These are phyloP conservation scores for Gobius niger DNA, from an alignment of 2,113 vertebrate genomes.

Conservation along the genomic window DNA sequence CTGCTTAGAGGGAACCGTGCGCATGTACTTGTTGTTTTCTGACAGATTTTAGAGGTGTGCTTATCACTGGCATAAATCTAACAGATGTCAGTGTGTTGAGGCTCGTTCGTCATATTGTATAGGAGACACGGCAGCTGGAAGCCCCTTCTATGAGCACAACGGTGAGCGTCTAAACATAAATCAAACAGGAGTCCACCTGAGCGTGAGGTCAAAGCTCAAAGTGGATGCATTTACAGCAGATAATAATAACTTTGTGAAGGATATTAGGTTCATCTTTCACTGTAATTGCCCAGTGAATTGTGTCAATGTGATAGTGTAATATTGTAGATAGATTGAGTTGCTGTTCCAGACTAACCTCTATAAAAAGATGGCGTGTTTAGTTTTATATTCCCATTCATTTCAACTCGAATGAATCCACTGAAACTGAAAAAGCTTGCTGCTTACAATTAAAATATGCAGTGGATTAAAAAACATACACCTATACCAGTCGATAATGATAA, in stretches of 20 bases:
- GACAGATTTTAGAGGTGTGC: slow-evolving; percentile 2
- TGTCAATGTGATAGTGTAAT: not conserved
- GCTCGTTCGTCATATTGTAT: not conserved
- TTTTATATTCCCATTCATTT: not conserved
- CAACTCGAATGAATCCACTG: not conserved
- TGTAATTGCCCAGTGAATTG: not conserved
- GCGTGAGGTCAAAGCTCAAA: slow-evolving; percentile 1
- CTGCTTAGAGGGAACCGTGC: slow-evolving; percentile 1
- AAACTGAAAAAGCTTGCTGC: not conserved
- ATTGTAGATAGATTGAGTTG: not conserved
- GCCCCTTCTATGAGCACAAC: slow-evolving; percentile 5
- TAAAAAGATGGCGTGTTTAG: not conserved
- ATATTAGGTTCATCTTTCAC: not conserved
- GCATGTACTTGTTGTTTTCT: not conserved
- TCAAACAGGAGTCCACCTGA: not conserved
- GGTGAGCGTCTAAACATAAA: not conserved
- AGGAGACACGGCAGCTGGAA: not conserved
- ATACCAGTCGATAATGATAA: too few relatives aligned
- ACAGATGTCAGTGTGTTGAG: not conserved
- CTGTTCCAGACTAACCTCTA: not conserved
- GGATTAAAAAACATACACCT: not conserved
- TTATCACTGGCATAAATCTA: slow-evolving; percentile 12
- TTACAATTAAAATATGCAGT: not conserved
- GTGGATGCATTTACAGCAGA: not conserved
- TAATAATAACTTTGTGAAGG: not conserved